phyloP scores from a whole-genome alignment of 2,797 vertebrate species.

The Schizothorax lantsangensis region DNA sequence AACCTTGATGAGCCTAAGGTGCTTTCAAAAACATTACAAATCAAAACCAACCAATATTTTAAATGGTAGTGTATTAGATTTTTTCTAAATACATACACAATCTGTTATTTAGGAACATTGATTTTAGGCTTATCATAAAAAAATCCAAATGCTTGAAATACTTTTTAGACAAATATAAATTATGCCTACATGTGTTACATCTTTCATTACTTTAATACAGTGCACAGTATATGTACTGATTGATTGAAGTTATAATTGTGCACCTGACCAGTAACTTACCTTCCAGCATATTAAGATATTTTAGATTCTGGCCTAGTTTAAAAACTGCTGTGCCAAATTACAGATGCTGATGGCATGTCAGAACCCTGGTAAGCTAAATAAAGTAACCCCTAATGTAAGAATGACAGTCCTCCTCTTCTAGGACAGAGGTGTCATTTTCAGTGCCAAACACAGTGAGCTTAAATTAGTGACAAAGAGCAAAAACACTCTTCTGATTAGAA shows the following conservation, averaged over 20 bases:
- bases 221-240: not conserved
- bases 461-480: not conserved
- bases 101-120: not conserved
- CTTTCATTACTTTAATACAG: not conserved
- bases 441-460: not conserved
- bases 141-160: not conserved
- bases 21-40: not conserved
- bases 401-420: not conserved
- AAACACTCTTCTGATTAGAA: not conserved
- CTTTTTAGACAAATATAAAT: not conserved
- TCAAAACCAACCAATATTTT: not conserved
- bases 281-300: not conserved
- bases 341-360: not conserved
- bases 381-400: not conserved
- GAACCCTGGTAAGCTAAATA: not conserved
- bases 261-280: not conserved
- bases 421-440: constrained; percentile 6
- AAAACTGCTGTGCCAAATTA: not conserved
- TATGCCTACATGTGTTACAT: not conserved
- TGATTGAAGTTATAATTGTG: not conserved
- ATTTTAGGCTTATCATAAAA: not conserved
- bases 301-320: not conserved
- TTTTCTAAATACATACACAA: not conserved
- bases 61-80: not conserved
- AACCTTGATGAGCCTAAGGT: not conserved